Conservation (phyloP, 2,888 invertebrate genomes). For the Rhamphomyia laevipes region DNA sequence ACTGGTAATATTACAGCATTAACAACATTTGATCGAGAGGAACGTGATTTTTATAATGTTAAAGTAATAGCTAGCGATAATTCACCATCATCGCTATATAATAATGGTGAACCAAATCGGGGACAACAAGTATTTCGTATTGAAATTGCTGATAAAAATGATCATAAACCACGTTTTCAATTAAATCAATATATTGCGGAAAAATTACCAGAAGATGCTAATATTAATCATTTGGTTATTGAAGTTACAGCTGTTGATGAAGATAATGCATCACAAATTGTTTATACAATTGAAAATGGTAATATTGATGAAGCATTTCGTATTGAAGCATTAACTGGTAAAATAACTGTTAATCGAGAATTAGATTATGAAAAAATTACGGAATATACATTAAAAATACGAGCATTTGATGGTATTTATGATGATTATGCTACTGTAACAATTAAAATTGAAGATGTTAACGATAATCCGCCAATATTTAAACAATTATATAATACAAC, state of each 20-base stretch:
- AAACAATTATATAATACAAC: conserved; percentile 57
- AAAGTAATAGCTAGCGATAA: conserved; percentile 86
- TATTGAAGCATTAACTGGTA: conserved; percentile 74
- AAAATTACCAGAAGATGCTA: conserved; percentile 70
- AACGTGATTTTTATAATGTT: conserved; percentile 72
- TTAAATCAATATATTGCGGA: conserved; percentile 59
- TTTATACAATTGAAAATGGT: conserved; percentile 78
- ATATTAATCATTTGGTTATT: conserved; percentile 69
- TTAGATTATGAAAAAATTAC: conserved; percentile 77
- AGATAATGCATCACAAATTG: conserved; percentile 78
- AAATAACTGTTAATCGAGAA: conserved; percentile 64
- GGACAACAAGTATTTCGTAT: conserved; percentile 76
- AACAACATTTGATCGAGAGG: conserved; percentile 76
- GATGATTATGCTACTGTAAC: conserved; percentile 73
- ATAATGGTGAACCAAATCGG: conserved; percentile 56
- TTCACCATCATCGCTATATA: conserved; percentile 64
- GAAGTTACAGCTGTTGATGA: conserved; percentile 80
- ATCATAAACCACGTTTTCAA: conserved; percentile 86
- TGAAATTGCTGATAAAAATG: conserved; percentile 90
- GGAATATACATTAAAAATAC: conserved; percentile 71
- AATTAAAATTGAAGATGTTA: conserved; percentile 79
- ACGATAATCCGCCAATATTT: conserved; percentile 87
- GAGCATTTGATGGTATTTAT: conserved; percentile 73
- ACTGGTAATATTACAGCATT: conserved; percentile 82
- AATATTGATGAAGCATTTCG: conserved; percentile 77